Conservation (phyloP, 2,888 invertebrate genomes). For the Flabesymbios commensalis region DNA sequence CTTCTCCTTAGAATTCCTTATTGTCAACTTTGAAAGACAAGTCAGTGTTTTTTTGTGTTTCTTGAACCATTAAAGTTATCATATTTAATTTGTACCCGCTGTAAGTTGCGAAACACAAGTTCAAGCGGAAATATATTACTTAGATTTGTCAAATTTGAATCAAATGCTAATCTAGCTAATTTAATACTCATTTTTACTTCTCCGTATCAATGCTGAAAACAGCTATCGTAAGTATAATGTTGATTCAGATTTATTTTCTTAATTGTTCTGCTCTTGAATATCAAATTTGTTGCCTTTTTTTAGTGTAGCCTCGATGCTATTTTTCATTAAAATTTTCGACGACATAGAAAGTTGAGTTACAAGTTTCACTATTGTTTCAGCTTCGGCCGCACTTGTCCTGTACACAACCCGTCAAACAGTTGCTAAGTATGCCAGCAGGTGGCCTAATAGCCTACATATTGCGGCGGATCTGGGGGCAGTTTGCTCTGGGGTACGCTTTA, state of each 20-base stretch:
- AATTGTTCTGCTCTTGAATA: too few relatives aligned
- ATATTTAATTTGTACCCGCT: neutral
- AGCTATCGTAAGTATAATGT: too few relatives aligned
- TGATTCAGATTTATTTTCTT: too few relatives aligned
- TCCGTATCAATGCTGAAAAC: too few relatives aligned
- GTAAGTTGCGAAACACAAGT: neutral
- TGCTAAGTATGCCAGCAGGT: conserved; percentile 15
- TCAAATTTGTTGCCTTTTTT: too few relatives aligned
- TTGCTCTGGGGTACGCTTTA: conserved; percentile 51
- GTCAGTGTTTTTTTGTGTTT: conserved; percentile 36
- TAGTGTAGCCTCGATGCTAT: too few relatives aligned
- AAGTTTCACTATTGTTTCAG: conserved; percentile 7
- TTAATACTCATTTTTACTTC: too few relatives aligned
- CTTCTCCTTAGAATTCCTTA: conserved; percentile 86
- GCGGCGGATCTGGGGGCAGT: conserved; percentile 42
- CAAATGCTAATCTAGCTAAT: too few relatives aligned
- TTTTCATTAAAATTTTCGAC: too few relatives aligned
- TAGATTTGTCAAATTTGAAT: neutral
- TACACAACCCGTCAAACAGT: conserved; percentile 1
- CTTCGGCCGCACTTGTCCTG: neutral
- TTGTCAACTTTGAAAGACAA: conserved; percentile 51
- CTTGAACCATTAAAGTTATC: neutral
- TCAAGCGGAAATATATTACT: neutral
- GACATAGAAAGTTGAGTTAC: too few relatives aligned
- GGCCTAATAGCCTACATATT: conserved; percentile 38